Conservation (phyloP, 2,797 vertebrate genomes). For the Notamacropus eugenii region DNA sequence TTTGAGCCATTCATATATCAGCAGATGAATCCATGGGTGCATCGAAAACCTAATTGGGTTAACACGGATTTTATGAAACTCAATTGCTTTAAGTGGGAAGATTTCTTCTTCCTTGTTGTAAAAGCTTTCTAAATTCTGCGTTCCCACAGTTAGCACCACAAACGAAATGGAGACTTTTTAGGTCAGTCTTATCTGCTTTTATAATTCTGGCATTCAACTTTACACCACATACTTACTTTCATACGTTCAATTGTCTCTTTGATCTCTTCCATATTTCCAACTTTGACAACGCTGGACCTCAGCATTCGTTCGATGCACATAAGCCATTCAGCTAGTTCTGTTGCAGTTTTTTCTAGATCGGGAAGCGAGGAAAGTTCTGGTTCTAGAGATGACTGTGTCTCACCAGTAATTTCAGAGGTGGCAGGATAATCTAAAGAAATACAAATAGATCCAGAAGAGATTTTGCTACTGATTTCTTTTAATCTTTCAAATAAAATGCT, state of each 20-base stretch:
- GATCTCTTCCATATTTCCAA: slow-evolving; percentile 96
- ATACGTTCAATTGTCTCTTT: slow-evolving; percentile 93
- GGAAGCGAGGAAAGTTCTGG: slow-evolving; percentile 89
- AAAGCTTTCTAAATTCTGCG: not conserved
- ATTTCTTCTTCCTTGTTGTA: not conserved
- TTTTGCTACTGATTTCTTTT: too few species aligned
- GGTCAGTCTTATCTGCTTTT: not conserved
- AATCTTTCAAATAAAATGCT: too few species aligned
- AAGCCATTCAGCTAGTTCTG: slow-evolving; percentile 96
- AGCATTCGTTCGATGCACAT: slow-evolving; percentile 97
- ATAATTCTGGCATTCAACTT: not conserved
- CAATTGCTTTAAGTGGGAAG: not conserved
- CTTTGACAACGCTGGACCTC: slow-evolving; percentile 98
- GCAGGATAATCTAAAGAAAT: slow-evolving; percentile 85
- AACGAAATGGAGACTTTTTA: not conserved
- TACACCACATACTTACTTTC: slow-evolving; percentile 87
- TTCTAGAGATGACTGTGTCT: slow-evolving; percentile 85
- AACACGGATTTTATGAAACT: not conserved
- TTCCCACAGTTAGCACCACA: not conserved
- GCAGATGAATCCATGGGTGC: not conserved
- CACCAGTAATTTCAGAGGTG: slow-evolving; percentile 85
- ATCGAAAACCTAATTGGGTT: not conserved
- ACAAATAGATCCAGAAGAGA: too few species aligned
- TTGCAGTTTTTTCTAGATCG: slow-evolving; percentile 94
- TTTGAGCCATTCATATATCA: not conserved